A percentile compares a stretch with the other conserved stretches of the same genome.
Conservation (phyloP, 2,888 invertebrate genomes). For the Onthophagus sagittarius region DNA sequence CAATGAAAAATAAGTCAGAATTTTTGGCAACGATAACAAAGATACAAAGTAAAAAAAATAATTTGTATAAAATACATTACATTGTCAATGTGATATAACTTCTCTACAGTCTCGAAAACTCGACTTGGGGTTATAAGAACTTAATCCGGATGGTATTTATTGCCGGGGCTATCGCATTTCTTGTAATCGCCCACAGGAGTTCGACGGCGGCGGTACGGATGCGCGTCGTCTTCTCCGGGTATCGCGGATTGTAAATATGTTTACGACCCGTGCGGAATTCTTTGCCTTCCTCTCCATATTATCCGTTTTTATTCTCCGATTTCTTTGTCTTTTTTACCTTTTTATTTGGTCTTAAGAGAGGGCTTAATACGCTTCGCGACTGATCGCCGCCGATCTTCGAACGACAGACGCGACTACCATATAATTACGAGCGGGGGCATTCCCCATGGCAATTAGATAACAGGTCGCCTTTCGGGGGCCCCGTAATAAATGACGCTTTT, state of each 20-base stretch:
- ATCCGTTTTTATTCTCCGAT: not conserved
- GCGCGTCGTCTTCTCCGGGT: not conserved
- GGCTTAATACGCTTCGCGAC: not conserved
- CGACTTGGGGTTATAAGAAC: not conserved
- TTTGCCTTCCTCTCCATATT: not conserved
- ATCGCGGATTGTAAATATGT: not conserved
- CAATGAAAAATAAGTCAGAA: no score
- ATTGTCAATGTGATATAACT: not conserved
- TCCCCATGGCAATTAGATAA: not conserved
- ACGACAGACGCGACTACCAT: not conserved
- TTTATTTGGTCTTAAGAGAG: not conserved
- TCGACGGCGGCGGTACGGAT: not conserved
- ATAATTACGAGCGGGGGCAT: not conserved
- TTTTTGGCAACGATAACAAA: not conserved
- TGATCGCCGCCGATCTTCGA: not conserved
- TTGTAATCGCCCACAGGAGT: not conserved
- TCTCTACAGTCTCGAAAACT: not conserved
- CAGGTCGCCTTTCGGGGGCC: not conserved
- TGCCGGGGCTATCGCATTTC: not conserved
- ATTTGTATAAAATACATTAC: not conserved
- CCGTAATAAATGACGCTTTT: slow-evolving; percentile 10
- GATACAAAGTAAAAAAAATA: not conserved
- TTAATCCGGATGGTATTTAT: not conserved
- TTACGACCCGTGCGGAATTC: not conserved
- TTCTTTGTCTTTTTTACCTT: not conserved